These are phyloP conservation scores for Caenorhabditis imperialis DNA, from an alignment of 2,888 invertebrate genomes.

Conservation along the genomic window DNA sequence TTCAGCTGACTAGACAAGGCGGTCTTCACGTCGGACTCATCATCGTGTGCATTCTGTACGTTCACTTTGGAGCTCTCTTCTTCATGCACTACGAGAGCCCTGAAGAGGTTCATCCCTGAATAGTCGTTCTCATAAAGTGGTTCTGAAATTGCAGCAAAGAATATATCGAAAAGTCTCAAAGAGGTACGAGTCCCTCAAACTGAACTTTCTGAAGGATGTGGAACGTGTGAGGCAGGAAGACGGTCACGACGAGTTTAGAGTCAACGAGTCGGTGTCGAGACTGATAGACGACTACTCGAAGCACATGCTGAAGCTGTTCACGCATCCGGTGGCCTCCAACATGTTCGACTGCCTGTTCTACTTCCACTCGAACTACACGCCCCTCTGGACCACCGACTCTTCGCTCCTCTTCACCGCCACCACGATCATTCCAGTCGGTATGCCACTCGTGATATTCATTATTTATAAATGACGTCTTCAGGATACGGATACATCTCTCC, in stretches of 20 bases:
- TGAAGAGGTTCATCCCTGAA: slow-evolving; percentile 50
- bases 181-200: slow-evolving; percentile 21
- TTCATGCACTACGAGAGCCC: slow-evolving; percentile 66
- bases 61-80: slow-evolving; percentile 65
- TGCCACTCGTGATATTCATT: no score
- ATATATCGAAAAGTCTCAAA: slow-evolving; percentile 8
- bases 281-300: slow-evolving; percentile 61
- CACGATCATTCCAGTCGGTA: slow-evolving; percentile 74
- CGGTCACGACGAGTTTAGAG: slow-evolving; percentile 1
- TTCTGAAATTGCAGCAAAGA: slow-evolving; percentile 19
- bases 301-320: slow-evolving; percentile 61
- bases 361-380: slow-evolving; percentile 53
- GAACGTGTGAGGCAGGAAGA: slow-evolving; percentile 27
- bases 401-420: slow-evolving; percentile 73
- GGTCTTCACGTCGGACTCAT: slow-evolving; percentile 68
- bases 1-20: slow-evolving; percentile 41
- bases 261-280: slow-evolving; percentile 38
- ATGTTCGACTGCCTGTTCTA: slow-evolving; percentile 69
- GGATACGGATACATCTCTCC: slow-evolving; percentile 75
- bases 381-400: slow-evolving; percentile 68
- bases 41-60: slow-evolving; percentile 64
- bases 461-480: slow-evolving; percentile 21
- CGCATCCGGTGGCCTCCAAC: slow-evolving; percentile 67
- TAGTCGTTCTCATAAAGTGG: background rate
- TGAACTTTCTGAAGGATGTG: slow-evolving; percentile 20